These are phyloP conservation scores for Oxygymnocypris stewartii DNA, from an alignment of 2,113 vertebrate genomes.

Conservation along the genomic window DNA sequence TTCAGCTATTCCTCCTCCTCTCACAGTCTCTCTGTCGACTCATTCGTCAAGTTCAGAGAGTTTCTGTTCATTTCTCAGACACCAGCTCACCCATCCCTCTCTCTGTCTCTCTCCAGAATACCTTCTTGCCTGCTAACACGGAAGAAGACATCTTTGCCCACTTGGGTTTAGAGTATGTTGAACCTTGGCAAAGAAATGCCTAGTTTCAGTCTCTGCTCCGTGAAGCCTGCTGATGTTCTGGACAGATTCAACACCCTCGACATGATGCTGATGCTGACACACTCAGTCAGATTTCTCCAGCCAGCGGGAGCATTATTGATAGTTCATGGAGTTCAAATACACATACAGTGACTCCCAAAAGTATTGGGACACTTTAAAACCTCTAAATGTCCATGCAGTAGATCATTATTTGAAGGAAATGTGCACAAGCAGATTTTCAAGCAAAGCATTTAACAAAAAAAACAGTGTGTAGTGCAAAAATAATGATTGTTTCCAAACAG, in stretches of 20 bases:
- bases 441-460: neutral
- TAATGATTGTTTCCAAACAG: neutral
- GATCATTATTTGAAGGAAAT: neutral
- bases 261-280: neutral
- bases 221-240: neutral
- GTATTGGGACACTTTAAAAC: neutral
- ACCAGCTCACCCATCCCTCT: neutral
- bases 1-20: neutral
- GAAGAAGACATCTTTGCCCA: conserved; percentile 97
- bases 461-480: neutral
- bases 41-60: neutral
- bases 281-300: neutral
- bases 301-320: neutral
- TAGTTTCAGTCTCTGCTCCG: conserved; percentile 1
- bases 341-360: too few species aligned
- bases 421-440: neutral
- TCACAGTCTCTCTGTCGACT: conserved; percentile 16
- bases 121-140: conserved; percentile 86
- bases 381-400: neutral
- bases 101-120: conserved; percentile 73
- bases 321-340: neutral
- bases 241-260: neutral
- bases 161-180: conserved; percentile 93
- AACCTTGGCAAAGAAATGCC: conserved; percentile 93
- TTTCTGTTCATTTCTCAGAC: neutral